Conservation (phyloP, 1,140 invertebrate genomes). For the Plodia interpunctella region DNA sequence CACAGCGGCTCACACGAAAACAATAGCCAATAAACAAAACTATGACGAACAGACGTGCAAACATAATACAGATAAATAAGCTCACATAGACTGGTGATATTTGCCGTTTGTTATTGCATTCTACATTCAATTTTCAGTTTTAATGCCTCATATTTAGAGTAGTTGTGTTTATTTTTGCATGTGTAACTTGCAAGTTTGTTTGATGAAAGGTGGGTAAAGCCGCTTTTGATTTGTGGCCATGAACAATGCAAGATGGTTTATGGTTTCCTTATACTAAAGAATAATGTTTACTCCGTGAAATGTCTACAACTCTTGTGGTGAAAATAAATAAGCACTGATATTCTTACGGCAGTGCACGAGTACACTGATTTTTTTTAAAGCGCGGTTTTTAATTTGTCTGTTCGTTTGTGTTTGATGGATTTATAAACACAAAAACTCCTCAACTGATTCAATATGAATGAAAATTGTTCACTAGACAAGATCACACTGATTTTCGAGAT, state of each 20-base stretch:
- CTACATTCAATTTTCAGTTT: background rate
- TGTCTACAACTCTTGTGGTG: background rate
- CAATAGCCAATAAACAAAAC: slow-evolving; percentile 48
- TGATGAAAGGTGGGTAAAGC: slow-evolving; percentile 35
- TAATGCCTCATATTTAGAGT: slow-evolving; percentile 1
- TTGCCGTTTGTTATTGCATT: background rate
- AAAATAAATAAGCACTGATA: background rate
- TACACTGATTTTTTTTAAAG: too few species aligned
- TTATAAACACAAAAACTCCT: too few species aligned
- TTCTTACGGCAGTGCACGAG: background rate
- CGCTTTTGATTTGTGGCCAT: slow-evolving; percentile 43
- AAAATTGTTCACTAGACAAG: too few species aligned
- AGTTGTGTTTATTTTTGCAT: background rate
- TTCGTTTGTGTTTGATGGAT: too few species aligned
- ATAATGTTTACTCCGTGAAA: slow-evolving; percentile 24
- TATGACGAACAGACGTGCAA: slow-evolving; percentile 31
- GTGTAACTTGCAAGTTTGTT: slow-evolving; percentile 16
- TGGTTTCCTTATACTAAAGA: slow-evolving; percentile 42
- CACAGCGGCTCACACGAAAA: slow-evolving; percentile 9
- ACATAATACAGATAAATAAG: slow-evolving; percentile 14
- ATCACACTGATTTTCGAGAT: too few species aligned
- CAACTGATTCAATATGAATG: too few species aligned
- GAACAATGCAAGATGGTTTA: slow-evolving; percentile 41
- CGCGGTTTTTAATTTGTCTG: too few species aligned
- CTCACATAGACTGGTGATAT: slow-evolving; percentile 1